These are phyloP conservation scores for Saccostrea cuccullata DNA, from an alignment of 1,140 invertebrate genomes.

Conservation along the genomic window DNA sequence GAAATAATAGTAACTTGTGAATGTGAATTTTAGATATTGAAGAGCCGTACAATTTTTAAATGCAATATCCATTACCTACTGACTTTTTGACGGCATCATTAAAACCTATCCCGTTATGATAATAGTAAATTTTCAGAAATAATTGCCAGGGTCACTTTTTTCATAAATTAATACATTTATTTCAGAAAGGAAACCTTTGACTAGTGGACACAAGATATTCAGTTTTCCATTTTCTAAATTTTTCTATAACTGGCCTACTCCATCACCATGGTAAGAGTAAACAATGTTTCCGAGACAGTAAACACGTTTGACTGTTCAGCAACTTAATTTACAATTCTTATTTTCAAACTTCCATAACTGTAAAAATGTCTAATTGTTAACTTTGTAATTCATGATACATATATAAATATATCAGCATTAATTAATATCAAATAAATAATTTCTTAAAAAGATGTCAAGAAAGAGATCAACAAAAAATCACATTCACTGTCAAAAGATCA, in stretches of 20 bases:
- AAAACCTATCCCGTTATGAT: too few species aligned
- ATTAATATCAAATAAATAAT: slow-evolving; percentile 7
- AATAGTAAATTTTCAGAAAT: too few species aligned
- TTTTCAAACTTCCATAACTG: neutral
- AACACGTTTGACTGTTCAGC: neutral
- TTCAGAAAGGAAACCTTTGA: neutral
- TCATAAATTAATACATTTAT: too few species aligned
- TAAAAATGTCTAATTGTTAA: neutral
- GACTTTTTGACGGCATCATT: too few species aligned
- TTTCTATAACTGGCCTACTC: slow-evolving; percentile 1
- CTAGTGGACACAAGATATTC: slow-evolving; percentile 11
- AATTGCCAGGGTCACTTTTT: too few species aligned
- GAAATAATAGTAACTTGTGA: too few species aligned
- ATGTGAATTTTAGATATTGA: too few species aligned
- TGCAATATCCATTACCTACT: too few species aligned
- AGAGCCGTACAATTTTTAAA: too few species aligned
- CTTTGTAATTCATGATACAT: neutral
- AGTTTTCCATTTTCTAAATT: neutral
- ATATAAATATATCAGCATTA: neutral
- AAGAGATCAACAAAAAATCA: neutral
- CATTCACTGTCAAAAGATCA: too few species aligned
- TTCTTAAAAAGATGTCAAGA: neutral
- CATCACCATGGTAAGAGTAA: slow-evolving; percentile 8
- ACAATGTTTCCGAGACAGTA: neutral
- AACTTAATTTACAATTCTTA: neutral